Percentiles rank a stretch among this genome's conserved stretches.
phyloP scores from a whole-genome alignment of 2,113 vertebrate genomes.

The Excalfactoria chinensis region DNA sequence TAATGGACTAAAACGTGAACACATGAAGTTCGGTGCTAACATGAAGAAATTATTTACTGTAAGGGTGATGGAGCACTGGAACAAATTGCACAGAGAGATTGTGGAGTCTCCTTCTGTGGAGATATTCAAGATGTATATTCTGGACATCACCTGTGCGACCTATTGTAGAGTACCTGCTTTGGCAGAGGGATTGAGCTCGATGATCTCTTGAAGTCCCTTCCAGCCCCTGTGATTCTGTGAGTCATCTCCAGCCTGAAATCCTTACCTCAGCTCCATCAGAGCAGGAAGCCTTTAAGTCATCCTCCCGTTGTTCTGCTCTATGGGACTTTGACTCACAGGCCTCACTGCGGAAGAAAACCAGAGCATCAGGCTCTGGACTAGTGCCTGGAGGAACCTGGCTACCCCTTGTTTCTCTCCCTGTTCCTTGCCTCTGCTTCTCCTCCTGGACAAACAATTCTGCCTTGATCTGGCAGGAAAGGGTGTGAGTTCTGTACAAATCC shows the following conservation, averaged over 20 bases:
- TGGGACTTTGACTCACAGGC: not conserved
- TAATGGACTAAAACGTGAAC: no score
- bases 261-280: not conserved
- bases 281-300: not conserved
- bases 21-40: no score
- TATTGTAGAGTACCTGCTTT: no score
- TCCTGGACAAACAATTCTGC: not conserved
- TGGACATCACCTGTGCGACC: no score
- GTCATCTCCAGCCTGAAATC: not conserved
- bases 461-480: not conserved
- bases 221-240: not conserved
- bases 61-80: no score
- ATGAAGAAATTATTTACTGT: no score
- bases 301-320: not conserved
- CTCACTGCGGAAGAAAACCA: not conserved
- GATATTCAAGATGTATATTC: no score
- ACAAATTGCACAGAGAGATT: no score
- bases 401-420: not conserved
- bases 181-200: no score
- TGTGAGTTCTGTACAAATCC: not conserved
- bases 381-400: not conserved
- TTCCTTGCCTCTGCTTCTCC: not conserved
- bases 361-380: not conserved
- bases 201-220: no score
- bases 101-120: no score